phyloP scores from a whole-genome alignment of 2,113 vertebrate genomes.

The Silurus meridionalis region DNA sequence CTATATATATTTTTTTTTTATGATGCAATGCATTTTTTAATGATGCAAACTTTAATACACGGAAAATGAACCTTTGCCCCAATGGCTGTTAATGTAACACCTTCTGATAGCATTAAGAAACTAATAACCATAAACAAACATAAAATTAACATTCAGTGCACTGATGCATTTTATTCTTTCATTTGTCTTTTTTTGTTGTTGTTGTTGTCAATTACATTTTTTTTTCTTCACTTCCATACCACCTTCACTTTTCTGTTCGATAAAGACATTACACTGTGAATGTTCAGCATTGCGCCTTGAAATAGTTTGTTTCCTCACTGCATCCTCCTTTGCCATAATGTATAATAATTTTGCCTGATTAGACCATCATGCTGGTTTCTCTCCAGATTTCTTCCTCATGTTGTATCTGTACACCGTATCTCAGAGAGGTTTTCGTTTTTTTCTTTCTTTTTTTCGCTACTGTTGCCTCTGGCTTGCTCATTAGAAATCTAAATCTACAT shows the following conservation, averaged over 20 bases:
- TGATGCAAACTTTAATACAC: not conserved
- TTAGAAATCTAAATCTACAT: slow-evolving; percentile 18
- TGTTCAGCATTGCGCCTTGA: not conserved
- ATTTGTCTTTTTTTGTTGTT: not conserved
- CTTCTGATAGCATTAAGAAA: not conserved
- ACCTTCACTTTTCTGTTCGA: not conserved
- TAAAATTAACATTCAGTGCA: not conserved
- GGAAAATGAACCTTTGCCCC: not conserved
- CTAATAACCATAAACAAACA: not conserved
- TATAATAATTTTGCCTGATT: slow-evolving; percentile 14
- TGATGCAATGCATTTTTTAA: not conserved
- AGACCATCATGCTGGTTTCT: not conserved
- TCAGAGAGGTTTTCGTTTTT: not conserved
- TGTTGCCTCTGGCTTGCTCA: slow-evolving; percentile 17
- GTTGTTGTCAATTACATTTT: not conserved
- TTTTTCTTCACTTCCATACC: not conserved
- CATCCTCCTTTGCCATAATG: not conserved
- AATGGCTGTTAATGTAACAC: not conserved
- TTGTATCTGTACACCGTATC: not conserved
- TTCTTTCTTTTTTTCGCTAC: not conserved
- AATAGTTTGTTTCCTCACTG: not conserved
- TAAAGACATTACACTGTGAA: not conserved
- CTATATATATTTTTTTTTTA: not conserved
- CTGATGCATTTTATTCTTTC: not conserved
- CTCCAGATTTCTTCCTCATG: not conserved